phyloP scores from a whole-genome alignment of 64 coral and sea anemone genomes.

The Montipora sp. region DNA sequence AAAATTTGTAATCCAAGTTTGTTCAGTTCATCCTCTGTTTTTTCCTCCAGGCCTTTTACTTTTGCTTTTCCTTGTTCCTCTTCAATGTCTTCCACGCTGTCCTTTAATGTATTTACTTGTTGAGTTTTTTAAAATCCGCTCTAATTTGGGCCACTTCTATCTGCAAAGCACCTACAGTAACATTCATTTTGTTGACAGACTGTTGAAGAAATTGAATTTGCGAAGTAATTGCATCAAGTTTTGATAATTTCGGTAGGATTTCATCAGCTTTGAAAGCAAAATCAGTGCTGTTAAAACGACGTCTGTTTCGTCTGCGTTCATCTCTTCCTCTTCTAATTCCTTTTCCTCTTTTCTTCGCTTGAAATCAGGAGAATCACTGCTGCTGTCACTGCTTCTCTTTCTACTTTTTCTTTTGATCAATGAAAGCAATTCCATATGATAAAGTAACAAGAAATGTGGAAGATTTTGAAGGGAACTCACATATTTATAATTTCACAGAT shows the following conservation, averaged over 20 bases:
- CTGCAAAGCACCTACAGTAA: background rate
- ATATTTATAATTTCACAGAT: background rate
- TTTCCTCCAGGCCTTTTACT: background rate
- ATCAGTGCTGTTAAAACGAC: background rate
- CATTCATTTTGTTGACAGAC: background rate
- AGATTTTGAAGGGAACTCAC: background rate
- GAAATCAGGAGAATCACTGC: background rate
- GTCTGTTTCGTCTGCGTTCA: background rate
- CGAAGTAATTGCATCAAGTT: background rate
- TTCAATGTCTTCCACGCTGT: background rate
- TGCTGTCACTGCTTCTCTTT: background rate
- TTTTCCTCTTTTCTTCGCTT: background rate
- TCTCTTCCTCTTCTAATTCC: background rate
- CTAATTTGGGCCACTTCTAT: background rate
- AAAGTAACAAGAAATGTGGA: background rate
- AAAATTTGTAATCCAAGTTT: background rate
- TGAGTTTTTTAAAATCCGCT: background rate
- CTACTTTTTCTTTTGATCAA: background rate
- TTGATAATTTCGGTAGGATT: background rate
- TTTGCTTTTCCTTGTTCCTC: background rate
- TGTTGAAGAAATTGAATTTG: conserved; percentile 4
- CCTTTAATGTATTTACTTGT: background rate
- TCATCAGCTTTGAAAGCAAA: background rate
- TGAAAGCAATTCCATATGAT: background rate
- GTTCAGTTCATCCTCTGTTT: background rate